Base-by-base conservation (phyloP, 53 echinoderm and acorn worm genomes). In the Astropecten irregularis region DNA sequence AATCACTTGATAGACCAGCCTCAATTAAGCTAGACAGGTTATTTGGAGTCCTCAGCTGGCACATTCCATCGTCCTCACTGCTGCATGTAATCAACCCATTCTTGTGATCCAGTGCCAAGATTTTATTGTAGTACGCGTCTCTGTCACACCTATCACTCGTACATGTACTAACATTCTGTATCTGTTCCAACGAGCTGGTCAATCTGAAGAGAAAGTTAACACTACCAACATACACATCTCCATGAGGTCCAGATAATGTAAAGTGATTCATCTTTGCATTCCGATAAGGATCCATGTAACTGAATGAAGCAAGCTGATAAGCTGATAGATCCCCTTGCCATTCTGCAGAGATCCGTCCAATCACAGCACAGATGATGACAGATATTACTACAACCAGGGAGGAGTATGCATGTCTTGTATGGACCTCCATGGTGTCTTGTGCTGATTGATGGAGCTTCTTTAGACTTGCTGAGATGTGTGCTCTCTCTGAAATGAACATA, bases 11-110 rank as follows among this genome's bases (percentile, higher is more conserved):
- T n/a, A 22, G 3, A 25, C 3, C 2, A 20, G 4, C 25, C 2
- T 23, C 25, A 10, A n/a, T n/a, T n/a, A n/a, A n/a, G n/a, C n/a
- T n/a, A n/a, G n/a, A n/a, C n/a, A n/a, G n/a, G n/a, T 57, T 22
- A 2, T 3, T 21, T 23, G 25, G 25, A 3, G 9, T 21, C 26
- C 57, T 2, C 57, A 57, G 4, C 57, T 57, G 57, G 22, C 57
- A 57, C 25, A 10, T 57, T 2, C 57, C 57, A 22, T 4, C 3
- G 26, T 23, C 20, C 57, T 23, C 64, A 66, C 76, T 86, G 9
- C 88, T 83, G 54, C 88, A 88, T 37, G 83, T 48, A 37, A 88
- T 88, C 29, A 88, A 35, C 58, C 64, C 37, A 20, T 65, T 51
- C 9, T 31, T 25, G 29, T 59, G 32, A 63, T 82, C 62, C 15